phyloP scores from a whole-genome alignment of 2,113 vertebrate species.

The Vulpes lagopus region DNA sequence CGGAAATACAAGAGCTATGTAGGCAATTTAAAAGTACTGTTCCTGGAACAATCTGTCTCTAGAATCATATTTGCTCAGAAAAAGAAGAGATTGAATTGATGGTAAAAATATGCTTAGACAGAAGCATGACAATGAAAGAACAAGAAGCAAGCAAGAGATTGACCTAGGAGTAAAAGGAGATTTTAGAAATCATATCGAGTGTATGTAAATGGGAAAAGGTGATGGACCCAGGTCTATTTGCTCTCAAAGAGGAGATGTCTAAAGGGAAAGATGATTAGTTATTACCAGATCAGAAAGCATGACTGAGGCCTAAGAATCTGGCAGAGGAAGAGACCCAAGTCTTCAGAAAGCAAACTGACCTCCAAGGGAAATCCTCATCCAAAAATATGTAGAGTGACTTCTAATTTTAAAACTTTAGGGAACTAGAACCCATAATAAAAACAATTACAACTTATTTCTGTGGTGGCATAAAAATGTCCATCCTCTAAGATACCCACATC shows the following conservation, averaged over 20 bases:
- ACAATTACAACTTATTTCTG: neutral
- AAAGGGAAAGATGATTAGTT: neutral
- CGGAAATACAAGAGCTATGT: slow-evolving; percentile 44
- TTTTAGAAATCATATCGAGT: neutral
- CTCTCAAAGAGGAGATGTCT: neutral
- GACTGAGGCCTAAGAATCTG: neutral
- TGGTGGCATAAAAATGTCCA: neutral
- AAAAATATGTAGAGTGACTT: neutral
- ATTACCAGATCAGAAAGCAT: neutral
- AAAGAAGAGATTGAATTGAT: neutral
- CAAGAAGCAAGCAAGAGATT: neutral
- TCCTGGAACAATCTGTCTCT: slow-evolving; percentile 2
- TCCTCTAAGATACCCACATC: neutral
- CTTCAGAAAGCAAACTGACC: neutral
- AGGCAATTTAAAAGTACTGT: slow-evolving; percentile 19
- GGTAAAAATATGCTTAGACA: neutral
- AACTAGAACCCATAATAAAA: neutral
- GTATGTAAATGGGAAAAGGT: neutral
- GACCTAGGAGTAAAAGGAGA: neutral
- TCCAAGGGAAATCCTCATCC: neutral
- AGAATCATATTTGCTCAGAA: slow-evolving; percentile 31
- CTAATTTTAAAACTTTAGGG: neutral
- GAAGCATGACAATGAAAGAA: neutral
- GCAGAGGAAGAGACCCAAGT: neutral
- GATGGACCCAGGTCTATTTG: neutral